Percentiles rank a stretch among this genome's conserved stretches.
Conservation (phyloP, 1,140 invertebrate species). For the Sitobion miscanthi region DNA sequence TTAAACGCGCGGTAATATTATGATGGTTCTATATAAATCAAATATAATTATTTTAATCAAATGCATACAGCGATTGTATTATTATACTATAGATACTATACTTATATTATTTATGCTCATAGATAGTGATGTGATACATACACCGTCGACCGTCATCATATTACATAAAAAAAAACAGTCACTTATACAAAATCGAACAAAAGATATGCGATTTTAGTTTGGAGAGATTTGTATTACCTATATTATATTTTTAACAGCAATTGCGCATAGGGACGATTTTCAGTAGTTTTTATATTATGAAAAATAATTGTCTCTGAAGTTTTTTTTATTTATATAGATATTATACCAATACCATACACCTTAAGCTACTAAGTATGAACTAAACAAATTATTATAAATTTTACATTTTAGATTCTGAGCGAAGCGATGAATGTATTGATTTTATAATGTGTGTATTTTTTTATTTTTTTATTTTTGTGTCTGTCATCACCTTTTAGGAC, state of each 20-base stretch:
- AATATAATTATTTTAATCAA: conserved; percentile 22
- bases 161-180: not conserved
- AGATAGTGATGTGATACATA: not conserved
- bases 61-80: not conserved
- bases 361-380: too few relatives aligned
- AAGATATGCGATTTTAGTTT: not conserved
- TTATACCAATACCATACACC: not conserved
- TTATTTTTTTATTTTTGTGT: too few relatives aligned
- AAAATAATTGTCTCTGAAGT: not conserved
- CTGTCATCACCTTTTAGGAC: too few relatives aligned
- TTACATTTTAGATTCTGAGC: too few relatives aligned
- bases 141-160: not conserved
- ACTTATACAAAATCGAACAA: not conserved
- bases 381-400: too few relatives aligned
- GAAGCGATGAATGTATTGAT: too few relatives aligned
- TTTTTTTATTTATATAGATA: not conserved
- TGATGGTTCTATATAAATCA: not conserved
- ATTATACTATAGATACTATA: not conserved
- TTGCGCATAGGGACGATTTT: not conserved
- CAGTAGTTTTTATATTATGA: not conserved
- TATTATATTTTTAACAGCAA: not conserved
- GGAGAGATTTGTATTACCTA: not conserved
- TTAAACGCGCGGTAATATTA: not conserved
- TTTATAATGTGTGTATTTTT: too few relatives aligned
- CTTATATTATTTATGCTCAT: not conserved